Percentiles rank a stretch among this genome's conserved stretches.
Evolutionary conservation across 1,140 invertebrate genomes (phyloP).

Genomic region (Coptotermes formosanus): DNA sequence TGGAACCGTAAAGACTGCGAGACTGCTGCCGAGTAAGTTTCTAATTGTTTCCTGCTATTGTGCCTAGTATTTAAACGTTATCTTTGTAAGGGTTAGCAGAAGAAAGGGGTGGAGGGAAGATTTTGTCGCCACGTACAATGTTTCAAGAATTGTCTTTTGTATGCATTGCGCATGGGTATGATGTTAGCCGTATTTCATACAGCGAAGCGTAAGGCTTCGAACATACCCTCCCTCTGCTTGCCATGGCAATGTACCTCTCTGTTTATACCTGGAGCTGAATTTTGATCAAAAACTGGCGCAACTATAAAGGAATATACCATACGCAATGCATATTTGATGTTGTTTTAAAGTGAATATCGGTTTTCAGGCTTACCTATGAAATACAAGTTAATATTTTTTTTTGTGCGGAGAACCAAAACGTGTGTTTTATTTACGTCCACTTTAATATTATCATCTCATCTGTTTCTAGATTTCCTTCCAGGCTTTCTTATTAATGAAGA

Average conservation of each 20-base stretch:
- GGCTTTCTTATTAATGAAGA: no score
- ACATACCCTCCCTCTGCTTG: not conserved
- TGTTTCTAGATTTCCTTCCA: no score
- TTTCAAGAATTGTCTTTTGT: conserved; percentile 19
- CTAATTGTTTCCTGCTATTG: conserved; percentile 17
- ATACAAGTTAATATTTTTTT: no score
- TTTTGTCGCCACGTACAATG: not conserved
- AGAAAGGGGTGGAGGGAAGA: not conserved
- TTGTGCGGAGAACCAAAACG: no score
- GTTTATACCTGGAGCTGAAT: not conserved
- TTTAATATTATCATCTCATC: no score
- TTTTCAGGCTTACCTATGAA: no score
- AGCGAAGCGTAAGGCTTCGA: not conserved
- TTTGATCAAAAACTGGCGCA: no score
- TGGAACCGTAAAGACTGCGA: conserved; percentile 5
- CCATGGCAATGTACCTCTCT: not conserved
- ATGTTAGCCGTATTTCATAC: not conserved
- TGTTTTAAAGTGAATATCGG: no score
- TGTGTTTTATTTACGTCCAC: no score
- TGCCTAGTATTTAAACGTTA: conserved; percentile 14
- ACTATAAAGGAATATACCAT: no score
- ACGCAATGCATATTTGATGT: no score
- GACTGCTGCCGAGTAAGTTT: not conserved
- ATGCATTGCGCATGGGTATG: not conserved
- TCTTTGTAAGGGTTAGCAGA: not conserved